Evolutionary conservation across 2,113 vertebrate species (phyloP).

Genomic region (Ochotona princeps): DNA sequence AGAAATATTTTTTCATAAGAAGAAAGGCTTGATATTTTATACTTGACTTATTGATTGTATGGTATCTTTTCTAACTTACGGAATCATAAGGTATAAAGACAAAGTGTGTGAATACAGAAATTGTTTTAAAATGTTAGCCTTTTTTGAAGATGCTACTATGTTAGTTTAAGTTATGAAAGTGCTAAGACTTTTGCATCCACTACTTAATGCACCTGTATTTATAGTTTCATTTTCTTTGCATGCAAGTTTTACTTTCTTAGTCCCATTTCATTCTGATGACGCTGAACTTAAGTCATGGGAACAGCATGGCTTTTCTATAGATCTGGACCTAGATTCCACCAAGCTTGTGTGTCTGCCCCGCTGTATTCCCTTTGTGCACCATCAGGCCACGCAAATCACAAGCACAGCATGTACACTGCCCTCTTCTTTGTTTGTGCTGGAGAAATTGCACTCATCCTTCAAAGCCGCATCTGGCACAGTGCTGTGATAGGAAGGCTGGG

Average conservation of each 20-base stretch:
- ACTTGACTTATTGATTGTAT: background rate
- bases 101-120: slow-evolving; percentile 1
- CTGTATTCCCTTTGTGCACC: background rate
- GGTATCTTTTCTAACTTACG: background rate
- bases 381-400: background rate
- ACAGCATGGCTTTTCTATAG: background rate
- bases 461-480: background rate
- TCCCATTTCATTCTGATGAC: background rate
- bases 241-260: background rate
- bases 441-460: background rate
- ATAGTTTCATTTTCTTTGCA: background rate
- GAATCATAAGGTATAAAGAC: background rate
- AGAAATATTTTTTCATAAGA: background rate
- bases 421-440: background rate
- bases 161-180: background rate
- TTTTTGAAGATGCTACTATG: background rate
- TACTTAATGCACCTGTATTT: background rate
- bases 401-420: background rate
- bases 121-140: slow-evolving; percentile 31
- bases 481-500: background rate
- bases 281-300: background rate
- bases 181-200: background rate
- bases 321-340: background rate
- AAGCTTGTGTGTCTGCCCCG: background rate
- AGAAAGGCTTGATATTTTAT: background rate